Conservation (phyloP, 2,113 vertebrate species). For the Columba janthina region DNA sequence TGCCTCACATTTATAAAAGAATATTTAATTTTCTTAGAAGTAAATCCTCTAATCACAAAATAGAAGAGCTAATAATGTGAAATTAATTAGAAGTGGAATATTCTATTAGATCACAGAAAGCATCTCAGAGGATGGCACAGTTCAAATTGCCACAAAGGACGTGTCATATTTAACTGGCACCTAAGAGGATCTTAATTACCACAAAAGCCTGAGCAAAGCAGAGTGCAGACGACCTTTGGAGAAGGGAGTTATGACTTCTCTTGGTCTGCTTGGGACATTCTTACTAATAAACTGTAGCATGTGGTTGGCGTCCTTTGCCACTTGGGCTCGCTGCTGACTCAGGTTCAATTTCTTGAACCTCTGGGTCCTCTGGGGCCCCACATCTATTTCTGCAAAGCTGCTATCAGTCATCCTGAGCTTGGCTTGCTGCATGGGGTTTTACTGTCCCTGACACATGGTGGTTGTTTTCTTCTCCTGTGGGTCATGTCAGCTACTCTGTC, state of each 20-base stretch:
- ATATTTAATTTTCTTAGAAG: background rate
- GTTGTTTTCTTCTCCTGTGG: background rate
- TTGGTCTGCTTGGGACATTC: background rate
- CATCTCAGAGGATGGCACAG: background rate
- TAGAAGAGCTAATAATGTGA: background rate
- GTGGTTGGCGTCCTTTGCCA: background rate
- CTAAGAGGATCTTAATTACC: background rate
- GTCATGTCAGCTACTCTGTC: background rate
- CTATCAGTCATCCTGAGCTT: background rate
- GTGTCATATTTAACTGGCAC: background rate
- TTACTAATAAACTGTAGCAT: background rate
- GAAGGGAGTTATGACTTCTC: background rate
- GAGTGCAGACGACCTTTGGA: background rate
- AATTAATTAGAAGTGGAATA: background rate
- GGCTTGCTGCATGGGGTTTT: accelerated
- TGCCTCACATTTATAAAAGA: background rate
- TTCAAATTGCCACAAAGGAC: background rate
- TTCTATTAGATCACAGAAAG: background rate
- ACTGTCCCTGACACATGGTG: background rate
- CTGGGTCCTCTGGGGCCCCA: too few species aligned
- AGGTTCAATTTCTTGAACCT: background rate
- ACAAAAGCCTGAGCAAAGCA: background rate
- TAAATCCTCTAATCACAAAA: background rate
- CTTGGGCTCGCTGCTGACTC: background rate
- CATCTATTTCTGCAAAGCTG: background rate